Conservation (phyloP, 2,888 invertebrate species). For the Carcina quercana region DNA sequence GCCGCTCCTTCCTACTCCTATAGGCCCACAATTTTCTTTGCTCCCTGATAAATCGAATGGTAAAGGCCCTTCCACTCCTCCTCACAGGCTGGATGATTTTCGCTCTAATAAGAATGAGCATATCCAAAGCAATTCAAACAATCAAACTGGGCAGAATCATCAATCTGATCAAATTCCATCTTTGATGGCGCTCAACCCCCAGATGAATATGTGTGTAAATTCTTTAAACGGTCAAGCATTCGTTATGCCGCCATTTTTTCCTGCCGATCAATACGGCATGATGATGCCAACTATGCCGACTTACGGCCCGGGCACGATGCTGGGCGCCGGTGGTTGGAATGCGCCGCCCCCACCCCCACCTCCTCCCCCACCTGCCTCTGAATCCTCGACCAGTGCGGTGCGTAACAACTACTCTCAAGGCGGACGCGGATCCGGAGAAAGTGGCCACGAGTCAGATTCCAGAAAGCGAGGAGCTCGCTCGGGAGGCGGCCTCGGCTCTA, state of each 20-base stretch:
- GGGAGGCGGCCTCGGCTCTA: slow-evolving; percentile 28
- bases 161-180: slow-evolving; percentile 46
- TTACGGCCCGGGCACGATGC: slow-evolving; percentile 29
- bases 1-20: slow-evolving; percentile 35
- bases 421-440: slow-evolving; percentile 51
- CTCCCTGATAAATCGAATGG: slow-evolving; percentile 34
- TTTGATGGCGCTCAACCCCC: slow-evolving; percentile 56
- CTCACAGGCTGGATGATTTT: slow-evolving; percentile 22
- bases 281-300: slow-evolving; percentile 47
- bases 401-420: slow-evolving; percentile 33
- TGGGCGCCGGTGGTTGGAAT: slow-evolving; percentile 41
- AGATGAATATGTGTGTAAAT: slow-evolving; percentile 56
- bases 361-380: slow-evolving; percentile 51
- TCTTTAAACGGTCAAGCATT: slow-evolving; percentile 49
- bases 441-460: slow-evolving; percentile 65
- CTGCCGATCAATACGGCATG: slow-evolving; percentile 58
- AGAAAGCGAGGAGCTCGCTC: slow-evolving; percentile 54
- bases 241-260: slow-evolving; percentile 55
- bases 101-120: slow-evolving; percentile 12
- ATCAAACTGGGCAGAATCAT: slow-evolving; percentile 23
- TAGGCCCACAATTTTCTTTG: slow-evolving; percentile 57
- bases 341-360: slow-evolving; percentile 48
- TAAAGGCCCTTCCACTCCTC: slow-evolving; percentile 31
- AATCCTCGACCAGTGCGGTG: slow-evolving; percentile 34
- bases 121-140: slow-evolving; percentile 22